Evolutionary conservation across 2,113 vertebrate genomes (phyloP).

Genomic region (Lanius ludovicianus): DNA sequence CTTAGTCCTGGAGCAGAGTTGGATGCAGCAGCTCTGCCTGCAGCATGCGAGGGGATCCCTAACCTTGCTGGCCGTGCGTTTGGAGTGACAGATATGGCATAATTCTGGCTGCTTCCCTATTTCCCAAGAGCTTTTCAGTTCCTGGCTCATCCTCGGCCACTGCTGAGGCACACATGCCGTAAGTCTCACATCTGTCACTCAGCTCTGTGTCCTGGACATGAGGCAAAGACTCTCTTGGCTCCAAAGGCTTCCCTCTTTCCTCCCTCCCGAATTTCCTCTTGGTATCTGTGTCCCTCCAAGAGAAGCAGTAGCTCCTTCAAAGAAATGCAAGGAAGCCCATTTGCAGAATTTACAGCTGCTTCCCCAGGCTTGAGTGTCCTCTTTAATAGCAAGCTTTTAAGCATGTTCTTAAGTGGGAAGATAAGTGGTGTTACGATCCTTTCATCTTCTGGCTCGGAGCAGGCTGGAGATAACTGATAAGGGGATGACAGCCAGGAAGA

Average conservation of each 20-base stretch:
- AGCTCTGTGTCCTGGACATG: not conserved
- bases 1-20: not conserved
- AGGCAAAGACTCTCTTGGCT: not conserved
- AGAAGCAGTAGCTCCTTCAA: conserved; percentile 25
- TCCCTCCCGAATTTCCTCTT: not conserved
- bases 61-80: not conserved
- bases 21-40: not conserved
- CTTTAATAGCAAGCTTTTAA: conserved; percentile 34
- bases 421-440: conserved; percentile 34
- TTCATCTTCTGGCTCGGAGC: conserved; percentile 47
- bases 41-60: not conserved
- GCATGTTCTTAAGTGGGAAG: conserved; percentile 49
- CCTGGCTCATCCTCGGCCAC: not conserved
- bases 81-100: not conserved
- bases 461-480: conserved; percentile 47
- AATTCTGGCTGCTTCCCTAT: not conserved
- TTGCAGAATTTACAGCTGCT: conserved; percentile 44
- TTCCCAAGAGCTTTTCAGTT: conserved; percentile 5
- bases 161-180: not conserved
- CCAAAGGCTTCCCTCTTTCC: not conserved
- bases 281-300: not conserved
- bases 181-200: not conserved
- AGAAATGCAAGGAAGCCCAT: not conserved
- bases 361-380: not conserved
- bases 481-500: conserved; percentile 22